Evolutionary conservation across 2,113 vertebrate genomes (phyloP).

Genomic region (Saccopteryx leptura): DNA sequence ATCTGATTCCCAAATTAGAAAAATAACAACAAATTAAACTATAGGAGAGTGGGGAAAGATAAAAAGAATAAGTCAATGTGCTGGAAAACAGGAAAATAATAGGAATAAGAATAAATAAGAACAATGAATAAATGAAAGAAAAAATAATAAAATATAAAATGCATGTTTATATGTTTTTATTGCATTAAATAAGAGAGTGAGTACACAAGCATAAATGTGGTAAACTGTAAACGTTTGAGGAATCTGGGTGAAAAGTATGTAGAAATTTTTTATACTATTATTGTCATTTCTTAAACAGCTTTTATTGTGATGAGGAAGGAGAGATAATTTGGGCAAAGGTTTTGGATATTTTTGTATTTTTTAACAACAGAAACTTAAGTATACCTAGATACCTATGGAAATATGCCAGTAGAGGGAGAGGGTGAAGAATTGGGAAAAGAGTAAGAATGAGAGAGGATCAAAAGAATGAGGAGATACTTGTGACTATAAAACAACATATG

Average conservation of each 20-base stretch:
- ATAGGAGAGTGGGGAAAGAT: neutral
- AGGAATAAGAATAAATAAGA: slow-evolving; percentile 53
- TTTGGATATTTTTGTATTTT: neutral
- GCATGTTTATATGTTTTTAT: neutral
- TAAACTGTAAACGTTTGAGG: slow-evolving; percentile 21
- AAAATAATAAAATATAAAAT: slow-evolving; percentile 11
- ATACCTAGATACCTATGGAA: neutral
- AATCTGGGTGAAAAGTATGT: neutral
- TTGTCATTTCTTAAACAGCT: neutral
- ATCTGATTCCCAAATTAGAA: neutral
- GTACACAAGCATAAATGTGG: neutral
- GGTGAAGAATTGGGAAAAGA: neutral
- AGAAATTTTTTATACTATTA: slow-evolving; percentile 37
- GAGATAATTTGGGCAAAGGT: neutral
- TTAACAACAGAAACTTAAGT: neutral
- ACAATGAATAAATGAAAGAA: neutral
- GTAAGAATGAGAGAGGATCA: neutral
- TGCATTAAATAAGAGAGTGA: neutral
- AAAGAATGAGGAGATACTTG: neutral
- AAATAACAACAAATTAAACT: slow-evolving; percentile 22
- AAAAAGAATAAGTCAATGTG: neutral
- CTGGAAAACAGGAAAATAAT: slow-evolving; percentile 51
- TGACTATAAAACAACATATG: neutral
- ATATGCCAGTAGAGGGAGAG: neutral
- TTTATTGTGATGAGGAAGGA: neutral